phyloP scores from a whole-genome alignment of 2,113 vertebrate genomes.

The Cynopterus brachyotis region DNA sequence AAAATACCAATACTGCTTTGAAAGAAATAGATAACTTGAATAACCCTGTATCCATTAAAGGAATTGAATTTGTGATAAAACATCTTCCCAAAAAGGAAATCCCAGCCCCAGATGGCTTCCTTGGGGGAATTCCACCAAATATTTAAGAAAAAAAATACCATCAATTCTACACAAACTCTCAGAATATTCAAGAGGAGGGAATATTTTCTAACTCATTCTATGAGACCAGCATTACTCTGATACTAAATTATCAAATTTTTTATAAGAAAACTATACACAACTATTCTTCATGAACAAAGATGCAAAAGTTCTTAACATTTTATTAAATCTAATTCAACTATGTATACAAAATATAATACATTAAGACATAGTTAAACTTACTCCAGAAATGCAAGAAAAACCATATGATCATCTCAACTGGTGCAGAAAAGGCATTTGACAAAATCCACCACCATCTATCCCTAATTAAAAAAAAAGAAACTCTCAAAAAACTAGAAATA shows the following conservation, averaged over 20 bases:
- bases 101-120: no score
- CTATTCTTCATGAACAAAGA: not conserved
- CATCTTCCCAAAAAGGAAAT: no score
- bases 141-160: not conserved
- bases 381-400: not conserved
- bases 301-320: not conserved
- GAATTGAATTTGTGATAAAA: no score
- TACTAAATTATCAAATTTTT: not conserved
- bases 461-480: not conserved
- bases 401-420: not conserved
- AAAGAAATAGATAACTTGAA: not conserved
- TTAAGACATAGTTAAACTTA: not conserved
- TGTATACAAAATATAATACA: not conserved
- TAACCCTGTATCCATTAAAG: not conserved
- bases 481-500: not conserved
- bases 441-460: not conserved
- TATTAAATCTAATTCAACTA: not conserved
- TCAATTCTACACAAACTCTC: not conserved
- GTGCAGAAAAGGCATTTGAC: not conserved
- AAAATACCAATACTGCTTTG: not conserved
- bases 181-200: not conserved
- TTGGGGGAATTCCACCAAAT: no score
- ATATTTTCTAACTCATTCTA: not conserved
- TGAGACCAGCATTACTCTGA: not conserved
- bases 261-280: not conserved